A percentile compares a stretch with the other conserved stretches of the same genome.
These are phyloP conservation scores for Oncorhynchus nerka DNA, from an alignment of 2,113 vertebrate genomes.

Conservation along the genomic window DNA sequence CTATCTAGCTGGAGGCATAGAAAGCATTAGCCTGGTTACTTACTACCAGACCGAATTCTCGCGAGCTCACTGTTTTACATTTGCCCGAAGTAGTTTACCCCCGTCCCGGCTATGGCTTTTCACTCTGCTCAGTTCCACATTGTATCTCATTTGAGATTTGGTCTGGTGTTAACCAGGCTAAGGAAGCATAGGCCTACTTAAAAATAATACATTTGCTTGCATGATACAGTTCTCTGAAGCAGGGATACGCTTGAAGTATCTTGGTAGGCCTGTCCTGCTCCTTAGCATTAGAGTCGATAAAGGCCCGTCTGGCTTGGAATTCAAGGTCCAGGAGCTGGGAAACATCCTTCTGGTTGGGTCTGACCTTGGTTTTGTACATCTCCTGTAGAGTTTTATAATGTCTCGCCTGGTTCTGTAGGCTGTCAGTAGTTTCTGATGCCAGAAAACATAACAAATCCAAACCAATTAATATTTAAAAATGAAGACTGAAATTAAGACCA, in stretches of 20 bases:
- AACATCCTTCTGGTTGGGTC: slow-evolving; percentile 21
- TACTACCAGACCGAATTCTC: neutral
- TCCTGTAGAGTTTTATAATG: too few relatives aligned
- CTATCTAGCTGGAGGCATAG: neutral
- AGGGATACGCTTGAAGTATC: slow-evolving; percentile 40
- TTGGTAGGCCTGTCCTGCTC: slow-evolving; percentile 45
- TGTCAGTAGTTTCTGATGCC: too few relatives aligned
- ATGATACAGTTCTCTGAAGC: slow-evolving; percentile 44
- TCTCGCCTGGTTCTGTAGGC: too few relatives aligned
- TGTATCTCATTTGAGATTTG: too few relatives aligned
- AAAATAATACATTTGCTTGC: slow-evolving; percentile 28
- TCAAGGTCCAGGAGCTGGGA: slow-evolving; percentile 43
- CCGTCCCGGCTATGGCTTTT: too few relatives aligned
- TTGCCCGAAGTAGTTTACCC: too few relatives aligned
- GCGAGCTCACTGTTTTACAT: too few relatives aligned
- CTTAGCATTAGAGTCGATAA: slow-evolving; percentile 28
- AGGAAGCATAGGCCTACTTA: neutral
- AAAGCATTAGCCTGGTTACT: neutral
- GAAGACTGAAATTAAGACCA: neutral
- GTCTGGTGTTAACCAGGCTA: too few relatives aligned
- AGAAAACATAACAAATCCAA: neutral
- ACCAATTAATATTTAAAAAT: slow-evolving; percentile 11
- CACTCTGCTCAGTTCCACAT: too few relatives aligned
- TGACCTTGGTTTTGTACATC: too few relatives aligned
- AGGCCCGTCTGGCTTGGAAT: slow-evolving; percentile 29